Evolutionary conservation across 2,888 invertebrate genomes (phyloP).

Genomic region (Galeopsomyia nigrocyanea): DNA sequence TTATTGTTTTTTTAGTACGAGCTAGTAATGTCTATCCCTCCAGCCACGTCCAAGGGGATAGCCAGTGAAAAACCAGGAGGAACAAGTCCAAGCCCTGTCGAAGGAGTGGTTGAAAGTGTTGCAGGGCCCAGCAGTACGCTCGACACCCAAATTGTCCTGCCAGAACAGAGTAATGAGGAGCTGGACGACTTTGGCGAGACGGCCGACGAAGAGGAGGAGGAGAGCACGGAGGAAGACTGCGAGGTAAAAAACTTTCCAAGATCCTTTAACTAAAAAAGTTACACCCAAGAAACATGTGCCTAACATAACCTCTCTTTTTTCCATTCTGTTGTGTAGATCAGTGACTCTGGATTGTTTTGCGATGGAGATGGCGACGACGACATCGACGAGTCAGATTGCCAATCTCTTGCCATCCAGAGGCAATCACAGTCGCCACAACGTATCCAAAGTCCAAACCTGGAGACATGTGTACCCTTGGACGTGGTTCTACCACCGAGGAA

Average conservation of each 20-base stretch:
- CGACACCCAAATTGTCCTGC: slow-evolving; percentile 53
- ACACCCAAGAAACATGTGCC: slow-evolving; percentile 17
- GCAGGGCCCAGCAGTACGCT: slow-evolving; percentile 62
- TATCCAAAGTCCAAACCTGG: slow-evolving; percentile 60
- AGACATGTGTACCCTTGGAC: slow-evolving; percentile 62
- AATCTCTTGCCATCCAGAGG: slow-evolving; percentile 51
- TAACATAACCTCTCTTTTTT: slow-evolving; percentile 34
- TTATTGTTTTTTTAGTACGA: slow-evolving; percentile 10
- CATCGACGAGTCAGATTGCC: slow-evolving; percentile 55
- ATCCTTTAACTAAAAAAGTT: slow-evolving; percentile 1
- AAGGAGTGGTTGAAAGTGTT: slow-evolving; percentile 61
- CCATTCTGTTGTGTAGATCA: slow-evolving; percentile 58
- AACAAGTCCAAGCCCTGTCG: slow-evolving; percentile 65
- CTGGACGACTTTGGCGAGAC: slow-evolving; percentile 62
- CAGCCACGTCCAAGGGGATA: slow-evolving; percentile 63
- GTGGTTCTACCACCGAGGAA: slow-evolving; percentile 64
- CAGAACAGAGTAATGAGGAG: slow-evolving; percentile 55
- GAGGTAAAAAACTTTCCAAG: slow-evolving; percentile 52
- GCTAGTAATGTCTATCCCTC: slow-evolving; percentile 66
- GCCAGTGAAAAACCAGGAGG: slow-evolving; percentile 63
- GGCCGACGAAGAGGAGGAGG: slow-evolving; percentile 64
- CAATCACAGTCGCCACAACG: slow-evolving; percentile 55
- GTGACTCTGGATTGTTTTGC: slow-evolving; percentile 61
- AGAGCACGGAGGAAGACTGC: slow-evolving; percentile 62
- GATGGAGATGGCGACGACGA: slow-evolving; percentile 60